Base-by-base conservation (phyloP, 2,113 vertebrate species). In the Chaetodon trifascialis region DNA sequence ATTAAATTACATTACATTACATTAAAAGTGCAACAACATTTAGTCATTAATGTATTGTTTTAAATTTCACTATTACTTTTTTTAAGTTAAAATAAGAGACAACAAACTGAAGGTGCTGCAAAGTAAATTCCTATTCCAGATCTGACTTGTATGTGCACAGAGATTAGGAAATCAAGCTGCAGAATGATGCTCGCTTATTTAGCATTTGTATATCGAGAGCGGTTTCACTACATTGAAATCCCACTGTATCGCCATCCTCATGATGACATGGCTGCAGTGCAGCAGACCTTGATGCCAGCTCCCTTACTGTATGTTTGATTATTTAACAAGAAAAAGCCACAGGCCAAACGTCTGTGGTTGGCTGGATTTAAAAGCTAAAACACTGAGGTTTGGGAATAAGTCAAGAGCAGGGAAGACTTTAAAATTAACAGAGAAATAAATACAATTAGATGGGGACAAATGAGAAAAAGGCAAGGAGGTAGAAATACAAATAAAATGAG, bases 321-420 rank as follows among this genome's bases (percentile, higher is more conserved):
- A 63, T 38, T 73, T 49, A 40, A 67, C 42, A 42, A 67, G 34
- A 30, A 40, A 40, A 73, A 81, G 56, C 55, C 34, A 19, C 73
- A 40, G 36, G 80, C 64, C 54, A 84, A 84, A 64, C 30, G 11
- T 84, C 30, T 60, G 79, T 67, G 68, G 76, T 77, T 42, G 64
- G 63, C 60, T 55, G 58, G 55, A 72, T 69, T 73, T 73, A 7
- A 73, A 71, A 52, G 14, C 77, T 34, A 21, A 80, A 86, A 80
- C 66, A 65, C 7, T 69, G 75, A 77, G 67, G 80, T 85, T 80
- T 75, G 59, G 71, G 56, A 67, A 62, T 38, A 67, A 51, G 34
- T 40, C 56, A 47, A 34, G 40, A 72, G 44, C 44, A 56, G 52
- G 44, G 14, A 63, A 23, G 49, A 73, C 25, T 16, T 21, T 0